Evolutionary conservation across 2,113 vertebrate species (phyloP), one percentile per base, ranked within the genome.

Genomic region (Corythoichthys intestinalis): DNA sequence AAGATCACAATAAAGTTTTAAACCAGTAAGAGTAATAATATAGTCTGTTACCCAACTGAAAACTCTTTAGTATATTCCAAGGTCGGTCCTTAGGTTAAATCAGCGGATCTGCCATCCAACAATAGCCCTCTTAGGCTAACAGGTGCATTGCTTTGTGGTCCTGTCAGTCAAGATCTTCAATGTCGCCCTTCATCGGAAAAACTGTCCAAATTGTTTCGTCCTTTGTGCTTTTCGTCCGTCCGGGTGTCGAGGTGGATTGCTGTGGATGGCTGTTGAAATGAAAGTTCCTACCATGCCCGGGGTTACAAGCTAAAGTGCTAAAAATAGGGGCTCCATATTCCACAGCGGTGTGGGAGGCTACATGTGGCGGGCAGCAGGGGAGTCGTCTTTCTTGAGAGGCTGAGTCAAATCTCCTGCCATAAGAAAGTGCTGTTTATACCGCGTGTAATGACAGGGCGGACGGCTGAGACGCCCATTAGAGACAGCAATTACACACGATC

Each of bases 241-340:
- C 39, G 57, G 67, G 69, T 44, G 17, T 28, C 28, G 66, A 53
- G 7, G 65, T 73, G 73, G 76, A 73, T 64, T 80, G 72, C 80
- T 57, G 71, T 35, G 67, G 83, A 70, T 79, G 85, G 83, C 73
- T 79, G 74, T 81, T 78, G 70, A 87, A 91, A 86, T 83, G 73
- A 86, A 86, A 81, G 76, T 86, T 75, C 79, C 84, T 79, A 80
- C 76, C 73, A 54, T 86, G 81, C 81, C 82, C 81, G 74, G 74
- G 76, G 82, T 85, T 84, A 83, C 78, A 80, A 79, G 81, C 86
- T 87, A 84, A 83, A 82, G 74, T 10, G 71, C 92, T 93, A 93
- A 83, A 92, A 93, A 92, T 93, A 93, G 90, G 83, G 83, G 87
- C 84, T 85, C 87, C 88, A 87, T 91, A 90, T 91, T 90, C 88